Base-by-base conservation (phyloP, 2,888 invertebrate species). In the Oxystoma pomonae region DNA sequence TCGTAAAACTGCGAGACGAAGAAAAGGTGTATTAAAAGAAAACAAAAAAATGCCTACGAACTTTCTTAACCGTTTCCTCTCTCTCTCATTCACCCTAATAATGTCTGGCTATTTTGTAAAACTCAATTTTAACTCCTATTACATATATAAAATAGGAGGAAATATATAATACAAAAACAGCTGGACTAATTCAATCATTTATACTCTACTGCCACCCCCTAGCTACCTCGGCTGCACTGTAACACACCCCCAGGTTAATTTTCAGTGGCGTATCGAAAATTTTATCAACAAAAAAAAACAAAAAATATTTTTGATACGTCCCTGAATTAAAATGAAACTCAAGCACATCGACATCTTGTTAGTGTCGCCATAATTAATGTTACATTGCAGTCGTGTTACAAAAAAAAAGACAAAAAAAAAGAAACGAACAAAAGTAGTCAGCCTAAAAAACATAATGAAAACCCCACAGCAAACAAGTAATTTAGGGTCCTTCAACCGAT, bases 321-420 rank as follows among this genome's bases (percentile, higher is more conserved):
- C 16, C 58, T n/a, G n/a, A 3, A 3, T 35, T 12, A 7, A 35
- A 35, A 35, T 35, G n/a, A 53, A 53, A 78, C 78, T 74, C 77
- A 80, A 80, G 78, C 78, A 80, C 79, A 80, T 79, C 78, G 80
- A 80, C 75, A 76, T 76, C 72, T 70, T 73, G 80, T 80, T 80
- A 80, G 79, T 79, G 78, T 76, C 78, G 78, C 78, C 35, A 35
- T 35, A 35, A 77, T 79, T 79, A 80, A 77, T 80, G 80, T 80
- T 80, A 80, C 79, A 80, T 76, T 80, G 80, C 80, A 80, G 79
- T 79, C 77, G 79, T 79, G 79, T 79, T 78, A 79, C 75, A 76
- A 69, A 71, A 71, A 73, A 77, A 74, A 74, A 35, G 12, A 35
- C 12, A 35, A 12, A 35, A 35, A 35, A 35, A 35, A 35, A 35